Evolutionary conservation across 2,888 invertebrate genomes (phyloP).

Genomic region (Agonopterix heracliana): DNA sequence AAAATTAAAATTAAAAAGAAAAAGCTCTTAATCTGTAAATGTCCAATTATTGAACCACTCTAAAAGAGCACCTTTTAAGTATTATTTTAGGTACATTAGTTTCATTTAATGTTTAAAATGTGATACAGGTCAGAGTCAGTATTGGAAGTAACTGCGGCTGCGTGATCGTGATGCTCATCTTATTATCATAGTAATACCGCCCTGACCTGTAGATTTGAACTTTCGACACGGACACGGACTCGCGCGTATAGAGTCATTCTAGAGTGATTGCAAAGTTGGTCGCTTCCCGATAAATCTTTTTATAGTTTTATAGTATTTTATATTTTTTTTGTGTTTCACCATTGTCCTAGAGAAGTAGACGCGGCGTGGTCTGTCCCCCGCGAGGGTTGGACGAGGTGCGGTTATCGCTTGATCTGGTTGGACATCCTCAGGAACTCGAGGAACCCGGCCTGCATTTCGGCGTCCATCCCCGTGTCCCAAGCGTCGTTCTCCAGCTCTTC

Average conservation of each 20-base stretch:
- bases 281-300: conserved; percentile 42
- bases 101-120: background rate
- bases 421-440: conserved; percentile 72
- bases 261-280: conserved; percentile 31
- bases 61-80: conserved; percentile 37
- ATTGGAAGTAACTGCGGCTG: conserved; percentile 1
- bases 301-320: conserved; percentile 57
- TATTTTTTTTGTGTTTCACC: conserved; percentile 53
- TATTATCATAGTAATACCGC: background rate
- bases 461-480: conserved; percentile 73
- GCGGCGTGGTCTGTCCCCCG: conserved; percentile 41
- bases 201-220: background rate
- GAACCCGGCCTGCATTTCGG: conserved; percentile 70
- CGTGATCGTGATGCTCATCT: background rate
- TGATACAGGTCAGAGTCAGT: background rate
- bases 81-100: conserved; percentile 3
- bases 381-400: conserved; percentile 31
- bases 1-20: conserved; percentile 42
- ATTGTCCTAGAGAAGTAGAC: conserved; percentile 25
- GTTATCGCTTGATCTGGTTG: conserved; percentile 74
- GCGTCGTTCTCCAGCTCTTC: conserved; percentile 69
- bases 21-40: conserved; percentile 40
- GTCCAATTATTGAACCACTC: conserved; percentile 45
- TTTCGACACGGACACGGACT: background rate
- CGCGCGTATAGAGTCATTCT: conserved; percentile 17